phyloP scores from a whole-genome alignment of 2,113 vertebrate species.

The Piprites chloris region DNA sequence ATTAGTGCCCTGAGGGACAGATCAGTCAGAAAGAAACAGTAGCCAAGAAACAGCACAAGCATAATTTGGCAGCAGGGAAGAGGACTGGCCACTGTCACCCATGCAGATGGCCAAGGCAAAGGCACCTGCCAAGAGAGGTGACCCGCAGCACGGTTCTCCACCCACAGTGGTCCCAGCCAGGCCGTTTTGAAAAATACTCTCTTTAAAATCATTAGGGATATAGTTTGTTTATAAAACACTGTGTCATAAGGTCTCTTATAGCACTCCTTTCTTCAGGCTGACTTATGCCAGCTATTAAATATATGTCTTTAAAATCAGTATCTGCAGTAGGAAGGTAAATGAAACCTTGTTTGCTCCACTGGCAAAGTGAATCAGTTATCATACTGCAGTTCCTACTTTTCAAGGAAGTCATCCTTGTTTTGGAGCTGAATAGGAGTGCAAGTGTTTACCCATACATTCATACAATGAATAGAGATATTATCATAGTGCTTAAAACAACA shows the following conservation, averaged over 20 bases:
- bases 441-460: neutral
- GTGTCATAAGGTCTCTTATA: neutral
- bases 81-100: neutral
- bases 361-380: neutral
- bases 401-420: neutral
- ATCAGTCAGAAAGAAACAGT: neutral
- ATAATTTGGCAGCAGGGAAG: neutral
- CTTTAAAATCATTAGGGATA: neutral
- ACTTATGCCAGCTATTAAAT: neutral
- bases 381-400: neutral
- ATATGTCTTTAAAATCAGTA: neutral
- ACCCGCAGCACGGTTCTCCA: rapidly evolving
- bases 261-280: neutral
- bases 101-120: rapidly evolving
- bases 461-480: neutral
- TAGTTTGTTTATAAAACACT: neutral
- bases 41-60: neutral
- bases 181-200: neutral
- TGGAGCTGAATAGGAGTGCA: neutral
- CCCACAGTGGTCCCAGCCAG: neutral
- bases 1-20: neutral
- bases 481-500: neutral
- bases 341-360: neutral
- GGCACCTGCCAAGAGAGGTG: neutral
- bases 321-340: neutral